These are phyloP conservation scores for Steromphala cineraria DNA, from an alignment of 2,888 invertebrate genomes.

Conservation along the genomic window DNA sequence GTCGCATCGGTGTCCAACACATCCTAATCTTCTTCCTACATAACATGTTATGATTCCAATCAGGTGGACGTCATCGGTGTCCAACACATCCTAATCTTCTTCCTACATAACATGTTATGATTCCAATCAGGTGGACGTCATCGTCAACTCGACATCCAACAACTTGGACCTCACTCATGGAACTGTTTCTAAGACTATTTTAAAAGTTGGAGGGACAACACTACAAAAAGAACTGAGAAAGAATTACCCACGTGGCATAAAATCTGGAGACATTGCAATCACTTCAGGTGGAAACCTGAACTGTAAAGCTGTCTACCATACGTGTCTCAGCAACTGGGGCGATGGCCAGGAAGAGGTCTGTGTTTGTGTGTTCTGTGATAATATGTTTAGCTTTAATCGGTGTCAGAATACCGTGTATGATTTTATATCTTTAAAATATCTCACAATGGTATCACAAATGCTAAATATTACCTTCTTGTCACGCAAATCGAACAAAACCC, in stretches of 20 bases:
- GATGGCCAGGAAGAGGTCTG: constrained; percentile 30
- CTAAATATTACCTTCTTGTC: too few species aligned
- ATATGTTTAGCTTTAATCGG: too few species aligned
- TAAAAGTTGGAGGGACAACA: constrained; percentile 54
- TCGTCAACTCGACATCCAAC: constrained; percentile 58
- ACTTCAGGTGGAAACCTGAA: constrained; percentile 49
- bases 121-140: constrained; percentile 56
- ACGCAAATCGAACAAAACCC: too few species aligned
- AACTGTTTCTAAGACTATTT: constrained; percentile 54
- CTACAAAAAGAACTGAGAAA: constrained; percentile 52
- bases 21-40: too few species aligned
- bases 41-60: too few species aligned
- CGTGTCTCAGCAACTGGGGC: constrained; percentile 43
- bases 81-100: too few species aligned
- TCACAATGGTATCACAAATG: too few species aligned
- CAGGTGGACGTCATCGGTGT: too few species aligned
- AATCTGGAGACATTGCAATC: constrained; percentile 35
- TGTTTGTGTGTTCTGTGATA: not conserved
- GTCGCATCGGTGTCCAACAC: too few species aligned
- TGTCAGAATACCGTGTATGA: too few species aligned
- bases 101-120: not conserved
- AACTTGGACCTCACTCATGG: constrained; percentile 57
- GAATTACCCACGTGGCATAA: constrained; percentile 32
- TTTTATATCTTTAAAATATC: too few species aligned
- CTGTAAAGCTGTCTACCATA: constrained; percentile 54